Evolutionary conservation across 2,888 invertebrate genomes (phyloP).

Genomic region (Desoria tigrina): DNA sequence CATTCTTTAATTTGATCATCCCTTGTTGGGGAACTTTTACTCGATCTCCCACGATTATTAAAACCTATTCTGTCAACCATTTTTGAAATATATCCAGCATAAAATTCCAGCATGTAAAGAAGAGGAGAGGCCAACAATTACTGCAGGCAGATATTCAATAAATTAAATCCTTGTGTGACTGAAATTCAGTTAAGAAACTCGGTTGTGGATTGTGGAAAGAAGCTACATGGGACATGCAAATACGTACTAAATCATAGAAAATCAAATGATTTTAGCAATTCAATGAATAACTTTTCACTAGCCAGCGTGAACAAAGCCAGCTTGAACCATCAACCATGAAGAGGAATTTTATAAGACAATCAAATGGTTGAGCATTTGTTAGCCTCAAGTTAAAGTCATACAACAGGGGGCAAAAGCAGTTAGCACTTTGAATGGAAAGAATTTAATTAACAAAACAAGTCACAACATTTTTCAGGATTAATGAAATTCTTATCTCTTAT

Average conservation of each 20-base stretch:
- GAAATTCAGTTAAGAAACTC: too few species aligned
- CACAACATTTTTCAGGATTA: constrained; percentile 17
- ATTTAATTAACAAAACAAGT: constrained; percentile 18
- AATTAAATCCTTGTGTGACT: too few species aligned
- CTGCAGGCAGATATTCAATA: too few species aligned
- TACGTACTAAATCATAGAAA: too few species aligned
- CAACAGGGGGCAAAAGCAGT: constrained; percentile 12
- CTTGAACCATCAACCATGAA: neutral
- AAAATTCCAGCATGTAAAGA: neutral
- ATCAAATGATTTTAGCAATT: too few species aligned
- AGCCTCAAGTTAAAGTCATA: neutral
- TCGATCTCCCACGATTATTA: too few species aligned
- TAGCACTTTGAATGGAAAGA: constrained; percentile 2
- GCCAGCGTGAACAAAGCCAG: too few species aligned
- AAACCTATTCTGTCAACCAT: neutral
- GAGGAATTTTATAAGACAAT: neutral
- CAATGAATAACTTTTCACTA: too few species aligned
- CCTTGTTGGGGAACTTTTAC: too few species aligned
- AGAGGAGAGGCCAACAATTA: neutral
- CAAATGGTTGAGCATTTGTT: neutral
- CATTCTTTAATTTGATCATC: neutral
- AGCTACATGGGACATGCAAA: too few species aligned
- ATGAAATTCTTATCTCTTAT: constrained; percentile 11
- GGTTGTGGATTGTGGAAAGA: too few species aligned
- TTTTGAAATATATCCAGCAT: neutral